Evolutionary conservation across 2,888 invertebrate genomes (phyloP).

Genomic region (Desoria tigrina): DNA sequence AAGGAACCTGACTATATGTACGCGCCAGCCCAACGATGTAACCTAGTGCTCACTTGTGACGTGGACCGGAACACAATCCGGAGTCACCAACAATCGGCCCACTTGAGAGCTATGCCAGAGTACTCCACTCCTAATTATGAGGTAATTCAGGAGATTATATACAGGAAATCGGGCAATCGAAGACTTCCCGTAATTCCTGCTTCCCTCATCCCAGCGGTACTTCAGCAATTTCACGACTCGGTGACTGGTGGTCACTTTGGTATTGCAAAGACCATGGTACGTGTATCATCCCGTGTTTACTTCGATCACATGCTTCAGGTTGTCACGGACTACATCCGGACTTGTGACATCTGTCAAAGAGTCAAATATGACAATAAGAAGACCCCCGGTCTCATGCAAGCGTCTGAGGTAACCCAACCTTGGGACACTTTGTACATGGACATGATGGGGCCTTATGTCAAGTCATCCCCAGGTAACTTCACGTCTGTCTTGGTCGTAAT

Average conservation of each 20-base stretch:
- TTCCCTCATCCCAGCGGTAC: not conserved
- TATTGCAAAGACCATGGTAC: not conserved
- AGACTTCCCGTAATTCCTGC: conserved; percentile 7
- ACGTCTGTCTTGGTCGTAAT: not conserved
- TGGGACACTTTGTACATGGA: conserved; percentile 25
- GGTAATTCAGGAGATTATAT: too few relatives aligned
- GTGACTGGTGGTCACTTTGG: conserved; percentile 7
- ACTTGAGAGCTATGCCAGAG: not conserved
- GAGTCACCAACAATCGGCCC: not conserved
- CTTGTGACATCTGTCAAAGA: conserved; percentile 9
- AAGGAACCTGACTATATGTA: not conserved
- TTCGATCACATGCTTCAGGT: not conserved
- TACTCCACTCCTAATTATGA: not conserved
- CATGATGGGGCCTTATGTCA: conserved; percentile 2
- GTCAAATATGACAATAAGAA: conserved; percentile 18
- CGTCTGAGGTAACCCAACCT: conserved; percentile 1
- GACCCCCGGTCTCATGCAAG: conserved; percentile 13
- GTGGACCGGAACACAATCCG: not conserved
- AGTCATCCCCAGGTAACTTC: not conserved
- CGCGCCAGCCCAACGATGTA: not conserved
- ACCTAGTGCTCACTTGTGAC: not conserved
- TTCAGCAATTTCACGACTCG: conserved; percentile 4
- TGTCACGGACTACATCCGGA: not conserved
- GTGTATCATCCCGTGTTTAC: not conserved
- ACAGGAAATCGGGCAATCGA: not conserved